phyloP scores from a whole-genome alignment of 2,113 vertebrate genomes.

The Actinemys pallida region DNA sequence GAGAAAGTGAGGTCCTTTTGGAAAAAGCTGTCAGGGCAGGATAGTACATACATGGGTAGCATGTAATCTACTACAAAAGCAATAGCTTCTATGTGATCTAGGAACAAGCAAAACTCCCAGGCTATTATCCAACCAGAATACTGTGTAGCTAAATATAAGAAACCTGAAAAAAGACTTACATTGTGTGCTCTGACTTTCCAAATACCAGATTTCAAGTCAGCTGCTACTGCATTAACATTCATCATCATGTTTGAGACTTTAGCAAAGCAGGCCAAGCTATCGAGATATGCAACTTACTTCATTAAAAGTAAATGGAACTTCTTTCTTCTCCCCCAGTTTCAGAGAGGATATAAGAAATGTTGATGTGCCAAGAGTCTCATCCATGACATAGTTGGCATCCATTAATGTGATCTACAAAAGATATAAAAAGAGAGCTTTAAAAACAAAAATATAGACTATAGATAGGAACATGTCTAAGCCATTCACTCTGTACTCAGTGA shows the following conservation, averaged over 20 bases:
- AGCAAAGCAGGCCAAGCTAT: neutral
- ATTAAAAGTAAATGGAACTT: conserved; percentile 88
- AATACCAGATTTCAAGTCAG: neutral
- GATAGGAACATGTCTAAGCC: neutral
- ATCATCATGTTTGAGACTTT: neutral
- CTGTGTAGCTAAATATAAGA: neutral
- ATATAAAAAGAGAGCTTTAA: neutral
- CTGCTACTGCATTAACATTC: neutral
- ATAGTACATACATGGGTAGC: neutral
- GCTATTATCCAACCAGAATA: neutral
- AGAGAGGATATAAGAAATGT: conserved; percentile 86
- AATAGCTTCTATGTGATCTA: neutral
- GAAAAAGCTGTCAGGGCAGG: neutral
- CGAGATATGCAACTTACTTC: conserved; percentile 80
- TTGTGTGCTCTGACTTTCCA: neutral
- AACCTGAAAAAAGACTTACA: neutral
- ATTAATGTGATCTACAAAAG: conserved; percentile 90
- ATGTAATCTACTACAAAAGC: neutral
- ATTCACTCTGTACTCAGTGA: neutral
- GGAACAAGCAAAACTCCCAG: neutral
- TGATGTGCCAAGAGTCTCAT: conserved; percentile 91
- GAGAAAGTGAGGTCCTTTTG: neutral
- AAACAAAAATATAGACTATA: neutral
- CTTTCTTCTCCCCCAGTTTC: conserved; percentile 86
- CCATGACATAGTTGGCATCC: conserved; percentile 98